These are phyloP conservation scores for Orius insidiosus DNA, from an alignment of 1,140 invertebrate species.

Conservation along the genomic window DNA sequence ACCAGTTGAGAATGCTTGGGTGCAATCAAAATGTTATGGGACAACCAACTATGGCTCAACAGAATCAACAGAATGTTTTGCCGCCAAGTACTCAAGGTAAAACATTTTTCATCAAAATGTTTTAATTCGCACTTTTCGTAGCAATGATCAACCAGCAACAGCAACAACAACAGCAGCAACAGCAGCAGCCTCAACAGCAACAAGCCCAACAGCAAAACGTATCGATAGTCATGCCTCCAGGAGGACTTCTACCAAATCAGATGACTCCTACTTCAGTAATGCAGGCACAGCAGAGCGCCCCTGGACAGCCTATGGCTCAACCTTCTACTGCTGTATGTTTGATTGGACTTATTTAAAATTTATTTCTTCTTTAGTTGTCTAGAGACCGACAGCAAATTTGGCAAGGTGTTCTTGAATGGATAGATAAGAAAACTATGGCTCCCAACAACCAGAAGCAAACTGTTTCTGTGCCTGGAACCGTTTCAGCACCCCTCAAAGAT, in stretches of 20 bases:
- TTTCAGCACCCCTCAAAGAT: constrained; percentile 56
- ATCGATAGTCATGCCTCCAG: constrained; percentile 5
- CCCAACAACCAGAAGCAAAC: constrained; percentile 49
- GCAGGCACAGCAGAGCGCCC: background rate
- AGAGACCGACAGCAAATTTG: constrained; percentile 58
- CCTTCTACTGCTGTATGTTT: constrained; percentile 3
- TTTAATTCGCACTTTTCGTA: background rate
- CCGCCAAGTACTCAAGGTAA: constrained; percentile 6
- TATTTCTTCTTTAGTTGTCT: constrained; percentile 14
- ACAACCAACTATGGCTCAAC: constrained; percentile 5
- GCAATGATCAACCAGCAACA: too few relatives aligned
- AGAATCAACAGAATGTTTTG: constrained; percentile 5
- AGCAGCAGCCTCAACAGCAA: constrained; percentile 26
- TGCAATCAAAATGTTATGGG: constrained; percentile 1
- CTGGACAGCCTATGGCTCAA: constrained; percentile 6
- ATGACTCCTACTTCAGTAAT: constrained; percentile 1
- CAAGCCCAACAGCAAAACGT: constrained; percentile 22
- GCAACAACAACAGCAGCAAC: constrained; percentile 11
- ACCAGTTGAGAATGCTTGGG: constrained; percentile 13
- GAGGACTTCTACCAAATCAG: background rate
- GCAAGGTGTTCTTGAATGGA: constrained; percentile 78
- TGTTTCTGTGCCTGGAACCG: constrained; percentile 66
- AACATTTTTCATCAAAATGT: background rate
- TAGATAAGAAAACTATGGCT: constrained; percentile 58
- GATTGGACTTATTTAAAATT: background rate